Percentiles rank a stretch among this genome's conserved stretches.
Evolutionary conservation across 1,140 invertebrate species (phyloP).

Genomic region (Pseudomyrmex flavicornis): DNA sequence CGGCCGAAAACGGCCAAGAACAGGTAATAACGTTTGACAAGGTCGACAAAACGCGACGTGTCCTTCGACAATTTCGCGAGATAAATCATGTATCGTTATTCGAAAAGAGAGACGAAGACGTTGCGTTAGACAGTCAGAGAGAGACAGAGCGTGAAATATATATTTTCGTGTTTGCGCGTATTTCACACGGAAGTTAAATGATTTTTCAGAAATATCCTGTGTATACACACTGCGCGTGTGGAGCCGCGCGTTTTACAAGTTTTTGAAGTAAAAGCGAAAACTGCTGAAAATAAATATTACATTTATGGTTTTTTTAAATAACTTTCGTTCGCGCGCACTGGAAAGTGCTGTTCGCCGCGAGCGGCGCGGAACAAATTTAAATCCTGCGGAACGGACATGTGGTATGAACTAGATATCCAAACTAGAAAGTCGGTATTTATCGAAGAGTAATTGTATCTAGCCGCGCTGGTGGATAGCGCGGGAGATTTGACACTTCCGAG

Average conservation of each 20-base stretch:
- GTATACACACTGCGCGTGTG: too few species aligned
- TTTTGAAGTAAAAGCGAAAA: too few species aligned
- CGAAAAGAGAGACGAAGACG: background rate
- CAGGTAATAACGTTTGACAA: conserved; percentile 74
- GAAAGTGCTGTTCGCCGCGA: too few species aligned
- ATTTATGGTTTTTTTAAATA: too few species aligned
- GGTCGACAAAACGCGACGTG: background rate
- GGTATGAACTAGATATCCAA: background rate
- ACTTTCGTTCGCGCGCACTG: too few species aligned
- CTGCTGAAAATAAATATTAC: too few species aligned
- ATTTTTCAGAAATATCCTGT: too few species aligned
- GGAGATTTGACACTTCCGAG: background rate
- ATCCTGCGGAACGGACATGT: background rate
- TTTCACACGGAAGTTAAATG: background rate
- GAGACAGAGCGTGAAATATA: background rate
- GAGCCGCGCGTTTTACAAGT: too few species aligned
- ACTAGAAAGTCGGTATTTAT: conserved; percentile 22
- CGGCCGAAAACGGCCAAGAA: conserved; percentile 82
- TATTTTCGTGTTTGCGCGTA: background rate
- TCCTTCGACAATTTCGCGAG: background rate
- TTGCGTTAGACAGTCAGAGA: too few species aligned
- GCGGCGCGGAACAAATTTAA: background rate
- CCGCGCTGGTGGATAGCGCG: background rate
- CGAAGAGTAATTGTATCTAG: conserved; percentile 2
- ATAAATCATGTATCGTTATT: background rate